Base-by-base conservation (phyloP, 2,797 vertebrate genomes). In the Ptychobarbus kaznakovi region DNA sequence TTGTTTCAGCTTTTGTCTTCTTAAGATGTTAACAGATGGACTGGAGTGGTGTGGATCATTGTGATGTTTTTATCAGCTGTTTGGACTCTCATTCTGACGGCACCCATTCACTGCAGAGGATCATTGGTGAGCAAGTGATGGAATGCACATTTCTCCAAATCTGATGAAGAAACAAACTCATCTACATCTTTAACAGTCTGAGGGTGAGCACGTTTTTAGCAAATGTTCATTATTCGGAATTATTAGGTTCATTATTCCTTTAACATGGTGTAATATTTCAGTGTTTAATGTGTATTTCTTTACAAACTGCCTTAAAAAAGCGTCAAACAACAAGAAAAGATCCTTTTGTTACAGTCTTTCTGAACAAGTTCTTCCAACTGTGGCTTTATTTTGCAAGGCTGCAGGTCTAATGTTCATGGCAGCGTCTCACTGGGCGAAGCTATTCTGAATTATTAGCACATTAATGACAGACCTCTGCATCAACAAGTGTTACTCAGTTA, bases 241-340 rank as follows among this genome's bases (percentile, higher is more conserved):
- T 61, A 1, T 61, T 61, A 25, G 22, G n/a, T 61, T 0, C 25
- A 61, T n/a, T 61, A 12, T 25, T 63, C 12, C 80, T 56, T 87
- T 35, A 82, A 74, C 76, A 80, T 46, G 58, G 72, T 63, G 49
- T 78, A 89, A 85, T 76, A 85, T 87, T 75, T 79, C 49, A 53
- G 3, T 73, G 53, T 42, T 68, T 79, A 84, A 87, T 83, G 75
- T 80, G 83, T 32, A 82, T 84, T 83, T 83, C 81, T 78, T 28
- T 70, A 80, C 69, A 83, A 88, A 80, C 56, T 22, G 69, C 6
- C 70, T 42, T 86, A 28, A 28, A 25, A 25, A 42, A 28, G 65
- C 28, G 20, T 46, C 58, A 28, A 73, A 28, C n/a, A 28, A 18
- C 25, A 53, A 7, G 5, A 75, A 35, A 77, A 40, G 12, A 40